Percentiles rank a stretch among this genome's conserved stretches.
Evolutionary conservation across 1,140 invertebrate genomes (phyloP).

Genomic region (Subanguina moxae): DNA sequence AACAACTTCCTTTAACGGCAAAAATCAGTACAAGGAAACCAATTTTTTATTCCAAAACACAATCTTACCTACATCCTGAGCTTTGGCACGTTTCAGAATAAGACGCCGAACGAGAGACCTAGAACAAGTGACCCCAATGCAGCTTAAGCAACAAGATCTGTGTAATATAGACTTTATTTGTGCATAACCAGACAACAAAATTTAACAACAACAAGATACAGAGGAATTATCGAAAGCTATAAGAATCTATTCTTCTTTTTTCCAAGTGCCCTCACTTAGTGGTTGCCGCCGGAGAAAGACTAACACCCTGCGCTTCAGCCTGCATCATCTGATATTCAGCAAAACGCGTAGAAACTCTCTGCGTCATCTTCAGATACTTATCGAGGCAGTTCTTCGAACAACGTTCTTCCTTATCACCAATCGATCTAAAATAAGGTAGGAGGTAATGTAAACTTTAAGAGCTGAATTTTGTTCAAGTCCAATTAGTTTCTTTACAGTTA

Average conservation of each 20-base stretch:
- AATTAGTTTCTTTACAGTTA: no score
- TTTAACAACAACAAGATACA: background rate
- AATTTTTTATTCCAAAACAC: no score
- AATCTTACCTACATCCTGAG: no score
- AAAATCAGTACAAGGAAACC: no score
- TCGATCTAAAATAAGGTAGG: conserved; percentile 35
- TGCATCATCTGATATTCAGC: conserved; percentile 53
- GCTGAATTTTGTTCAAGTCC: no score
- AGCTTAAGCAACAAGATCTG: no score
- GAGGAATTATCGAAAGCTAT: background rate
- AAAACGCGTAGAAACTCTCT: conserved; percentile 50
- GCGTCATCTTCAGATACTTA: conserved; percentile 56
- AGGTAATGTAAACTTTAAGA: no score
- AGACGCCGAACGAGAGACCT: no score
- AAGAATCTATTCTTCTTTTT: no score
- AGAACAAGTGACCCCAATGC: no score
- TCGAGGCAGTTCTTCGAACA: conserved; percentile 52
- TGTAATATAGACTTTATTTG: background rate
- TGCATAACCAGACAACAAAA: background rate
- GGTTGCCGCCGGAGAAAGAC: background rate
- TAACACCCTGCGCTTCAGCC: conserved; percentile 48
- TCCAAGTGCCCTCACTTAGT: background rate
- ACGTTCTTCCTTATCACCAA: conserved; percentile 49
- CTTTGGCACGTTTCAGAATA: no score
- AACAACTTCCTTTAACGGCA: no score